Percentiles rank a stretch among this genome's conserved stretches.
Conservation (phyloP, 2,888 invertebrate species). For the Trimorus sp. region DNA sequence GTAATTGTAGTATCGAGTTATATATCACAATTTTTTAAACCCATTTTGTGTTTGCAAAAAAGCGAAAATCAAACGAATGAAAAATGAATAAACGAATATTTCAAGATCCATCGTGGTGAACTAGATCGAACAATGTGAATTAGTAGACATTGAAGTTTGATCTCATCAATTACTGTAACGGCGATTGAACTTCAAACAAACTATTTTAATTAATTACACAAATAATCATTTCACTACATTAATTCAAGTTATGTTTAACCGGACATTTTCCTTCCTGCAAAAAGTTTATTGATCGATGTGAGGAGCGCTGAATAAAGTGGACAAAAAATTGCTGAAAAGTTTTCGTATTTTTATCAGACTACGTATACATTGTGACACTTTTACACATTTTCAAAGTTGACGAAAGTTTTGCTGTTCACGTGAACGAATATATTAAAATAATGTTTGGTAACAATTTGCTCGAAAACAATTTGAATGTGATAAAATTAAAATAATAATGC, state of each 20-base stretch:
- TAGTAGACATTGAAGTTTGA: no score
- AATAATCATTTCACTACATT: background rate
- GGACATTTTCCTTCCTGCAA: conserved; percentile 7
- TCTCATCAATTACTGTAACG: no score
- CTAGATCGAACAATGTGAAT: no score
- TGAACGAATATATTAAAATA: conserved; percentile 19
- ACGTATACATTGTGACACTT: conserved; percentile 22
- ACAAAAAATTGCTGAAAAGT: conserved; percentile 36
- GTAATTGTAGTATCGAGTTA: no score
- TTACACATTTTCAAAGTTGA: conserved; percentile 34
- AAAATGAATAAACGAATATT: no score
- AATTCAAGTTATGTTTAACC: conserved; percentile 4
- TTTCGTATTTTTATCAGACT: conserved; percentile 38
- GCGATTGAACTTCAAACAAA: no score
- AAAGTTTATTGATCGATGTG: conserved; percentile 40
- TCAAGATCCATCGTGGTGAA: no score
- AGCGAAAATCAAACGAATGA: no score
- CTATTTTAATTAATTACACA: background rate
- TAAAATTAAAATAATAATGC: background rate
- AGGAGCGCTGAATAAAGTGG: conserved; percentile 22
- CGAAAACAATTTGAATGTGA: background rate
- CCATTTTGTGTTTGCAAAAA: no score
- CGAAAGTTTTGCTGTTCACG: conserved; percentile 8
- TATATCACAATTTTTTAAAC: no score
- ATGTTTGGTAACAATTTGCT: conserved; percentile 1